Conservation (phyloP, 2,888 invertebrate genomes). For the Eilema caniola region DNA sequence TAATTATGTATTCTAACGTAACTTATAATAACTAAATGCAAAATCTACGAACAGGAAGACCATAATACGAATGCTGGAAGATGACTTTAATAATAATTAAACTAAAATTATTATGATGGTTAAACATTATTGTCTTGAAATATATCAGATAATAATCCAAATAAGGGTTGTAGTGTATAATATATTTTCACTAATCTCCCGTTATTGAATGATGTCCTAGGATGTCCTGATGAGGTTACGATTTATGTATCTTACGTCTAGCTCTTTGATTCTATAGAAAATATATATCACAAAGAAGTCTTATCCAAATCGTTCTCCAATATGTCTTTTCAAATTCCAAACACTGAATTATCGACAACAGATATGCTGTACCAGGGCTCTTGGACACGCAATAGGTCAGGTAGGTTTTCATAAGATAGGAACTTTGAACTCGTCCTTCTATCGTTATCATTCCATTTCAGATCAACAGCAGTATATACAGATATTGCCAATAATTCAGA, state of each 20-base stretch:
- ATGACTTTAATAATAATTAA: constrained; percentile 64
- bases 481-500: background rate
- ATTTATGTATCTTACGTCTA: constrained; percentile 31
- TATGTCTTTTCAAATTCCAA: background rate
- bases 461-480: background rate
- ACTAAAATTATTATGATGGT: constrained; percentile 58
- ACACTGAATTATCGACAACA: background rate
- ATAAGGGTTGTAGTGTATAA: background rate
- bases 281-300: constrained; percentile 30
- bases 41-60: constrained; percentile 82
- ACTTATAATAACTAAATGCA: constrained; percentile 83
- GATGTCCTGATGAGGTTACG: constrained; percentile 12
- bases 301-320: background rate
- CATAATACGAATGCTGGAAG: constrained; percentile 66
- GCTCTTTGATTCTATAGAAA: constrained; percentile 51
- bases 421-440: background rate
- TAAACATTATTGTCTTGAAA: constrained; percentile 33
- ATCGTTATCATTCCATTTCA: background rate
- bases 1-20: constrained; percentile 59
- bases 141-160: constrained; percentile 29
- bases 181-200: constrained; percentile 14
- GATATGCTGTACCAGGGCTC: background rate
- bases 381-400: background rate
- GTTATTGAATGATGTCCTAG: constrained; percentile 16
- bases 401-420: no score